Base-by-base conservation (phyloP, 2,797 vertebrate species). In the Micromesistius poutassou region DNA sequence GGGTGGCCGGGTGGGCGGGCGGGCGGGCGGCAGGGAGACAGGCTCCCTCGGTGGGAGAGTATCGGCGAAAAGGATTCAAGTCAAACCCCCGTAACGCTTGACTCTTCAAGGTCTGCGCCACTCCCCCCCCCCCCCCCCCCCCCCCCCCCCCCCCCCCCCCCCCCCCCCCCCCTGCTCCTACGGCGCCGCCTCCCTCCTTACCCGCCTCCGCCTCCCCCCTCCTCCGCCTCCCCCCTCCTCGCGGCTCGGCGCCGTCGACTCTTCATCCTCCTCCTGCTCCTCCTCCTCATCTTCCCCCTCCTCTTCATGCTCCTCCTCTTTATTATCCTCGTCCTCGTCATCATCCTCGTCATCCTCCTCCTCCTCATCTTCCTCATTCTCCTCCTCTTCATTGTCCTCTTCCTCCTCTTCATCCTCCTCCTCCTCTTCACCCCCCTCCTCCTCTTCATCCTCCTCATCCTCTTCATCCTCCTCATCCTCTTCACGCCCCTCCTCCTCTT, bases 21-120 rank as follows among this genome's bases (percentile, higher is more conserved):
- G n/a, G n/a, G n/a, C 4, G 86, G 84, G 87, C 88, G 86, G n/a
- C n/a, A n/a, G n/a, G 84, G 82, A 72, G 83, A 83, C 85, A 83
- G 79, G 87, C 87, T 83, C 79, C 87, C 79, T 81, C 80, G 73
- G 35, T 68, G 50, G 50, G n/a, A n/a, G 22, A n/a, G 50, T n/a
- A 62, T 62, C 50, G 22, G 50, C 50, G 9, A 28, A 66, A 10
- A 66, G n/a, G 62, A 66, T 66, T 66, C 62, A 66, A 66, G 62
- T 9, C 25, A 8, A 66, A 10, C 62, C 50, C 22, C 50, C 19
- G n/a, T 22, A 50, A 16, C 5, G 46, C 55, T 73, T 36, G 30
- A 83, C 85, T 85, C 72, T 80, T 78, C 25, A n/a, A 88, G 87
- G 81, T 88, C 81, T 85, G 78, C 46, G 70, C 55, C 13, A 62